A percentile compares a stretch with the other conserved stretches of the same genome.
Evolutionary conservation across 2,113 vertebrate genomes (phyloP).

Genomic region (Lepus timidus): DNA sequence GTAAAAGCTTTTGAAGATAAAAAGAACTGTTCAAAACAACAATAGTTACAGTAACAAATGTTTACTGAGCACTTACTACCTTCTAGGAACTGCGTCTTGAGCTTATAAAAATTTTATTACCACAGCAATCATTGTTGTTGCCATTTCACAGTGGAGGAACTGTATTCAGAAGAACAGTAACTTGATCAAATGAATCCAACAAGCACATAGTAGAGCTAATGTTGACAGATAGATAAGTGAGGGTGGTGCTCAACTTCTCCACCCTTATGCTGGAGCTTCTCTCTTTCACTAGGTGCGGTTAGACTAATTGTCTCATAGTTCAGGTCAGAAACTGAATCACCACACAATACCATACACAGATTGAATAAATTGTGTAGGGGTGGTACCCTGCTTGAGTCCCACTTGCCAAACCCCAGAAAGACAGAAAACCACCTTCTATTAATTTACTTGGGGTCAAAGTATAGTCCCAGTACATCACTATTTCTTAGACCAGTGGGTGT

Average conservation of each 20-base stretch:
- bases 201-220: not conserved
- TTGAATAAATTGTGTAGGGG: not conserved
- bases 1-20: not conserved
- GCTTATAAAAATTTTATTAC: not conserved
- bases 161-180: not conserved
- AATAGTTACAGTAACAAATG: not conserved
- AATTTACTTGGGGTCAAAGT: not conserved
- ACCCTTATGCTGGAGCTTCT: not conserved
- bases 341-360: not conserved
- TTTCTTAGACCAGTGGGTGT: not conserved
- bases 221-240: not conserved
- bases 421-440: not conserved
- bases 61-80: not conserved
- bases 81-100: not conserved
- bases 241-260: not conserved
- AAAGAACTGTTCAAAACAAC: not conserved
- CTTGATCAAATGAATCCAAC: not conserved
- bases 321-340: constrained; percentile 25
- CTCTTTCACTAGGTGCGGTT: not conserved
- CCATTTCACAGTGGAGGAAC: not conserved
- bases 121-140: not conserved
- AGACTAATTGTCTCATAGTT: not conserved
- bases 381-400: not conserved
- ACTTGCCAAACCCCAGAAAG: not conserved
- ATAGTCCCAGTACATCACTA: not conserved